Base-by-base conservation (phyloP, 2,797 vertebrate species). In the Melanotaenia nigrans region DNA sequence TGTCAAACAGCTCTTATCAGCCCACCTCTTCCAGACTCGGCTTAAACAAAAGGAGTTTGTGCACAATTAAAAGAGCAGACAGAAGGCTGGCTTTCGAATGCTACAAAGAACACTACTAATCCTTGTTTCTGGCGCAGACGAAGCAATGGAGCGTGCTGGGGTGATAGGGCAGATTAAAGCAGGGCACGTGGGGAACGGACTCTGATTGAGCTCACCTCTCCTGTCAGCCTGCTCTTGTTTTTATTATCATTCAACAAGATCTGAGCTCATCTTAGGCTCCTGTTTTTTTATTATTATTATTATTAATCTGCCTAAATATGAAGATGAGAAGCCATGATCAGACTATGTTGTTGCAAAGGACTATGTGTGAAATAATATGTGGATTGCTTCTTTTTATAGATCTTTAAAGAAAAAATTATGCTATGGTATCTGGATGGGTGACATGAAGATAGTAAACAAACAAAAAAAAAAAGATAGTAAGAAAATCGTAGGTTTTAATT, bases 101-200 rank as follows among this genome's bases (percentile, higher is more conserved):
- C 81, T 78, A 89, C 81, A 87, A 72, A 79, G 85, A 87, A 87
- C 88, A 78, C 65, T 16, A 66, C 73, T 91, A 90, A 92, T 91
- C 92, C 88, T 42, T 72, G 71, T 82, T 87, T 88, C 81, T 89
- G 84, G 81, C 79, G 47, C 83, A 76, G 58, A 18, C 35, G 55
- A 63, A 75, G 74, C n/a, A 57, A 80, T 58, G 33, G 68, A 72
- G 75, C 75, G 62, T 49, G 18, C 68, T 1, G 57, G 42, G 71
- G 71, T 28, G 67, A 79, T 77, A 68, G 71, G 73, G 67, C 83
- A 86, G 89, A 91, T 90, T 88, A 90, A 85, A 87, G 75, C 71
- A 47, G 49, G 40, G 71, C 85, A 86, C 33, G 68, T 83, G 80
- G 73, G 81, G 63, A 68, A 56, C 33, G 18, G 47, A 45, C 67